These are phyloP conservation scores for Thaleichthys pacificus DNA, from an alignment of 2,797 vertebrate species.

Conservation along the genomic window DNA sequence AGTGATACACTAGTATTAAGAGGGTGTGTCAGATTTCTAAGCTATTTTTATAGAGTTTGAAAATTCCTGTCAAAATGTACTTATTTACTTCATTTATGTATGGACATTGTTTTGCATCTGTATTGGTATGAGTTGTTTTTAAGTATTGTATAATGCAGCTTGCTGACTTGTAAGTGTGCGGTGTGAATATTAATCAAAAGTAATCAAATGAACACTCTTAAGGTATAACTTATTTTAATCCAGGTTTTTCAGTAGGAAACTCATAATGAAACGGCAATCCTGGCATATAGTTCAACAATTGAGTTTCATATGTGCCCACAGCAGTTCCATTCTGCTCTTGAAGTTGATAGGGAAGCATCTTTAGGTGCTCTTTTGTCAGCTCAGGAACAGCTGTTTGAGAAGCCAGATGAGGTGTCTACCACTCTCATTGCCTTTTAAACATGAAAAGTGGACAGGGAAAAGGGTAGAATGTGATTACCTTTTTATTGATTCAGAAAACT, in stretches of 20 bases:
- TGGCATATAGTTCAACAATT: too few relatives aligned
- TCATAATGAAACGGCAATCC: not conserved
- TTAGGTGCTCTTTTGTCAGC: too few relatives aligned
- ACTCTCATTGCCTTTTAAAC: too few relatives aligned
- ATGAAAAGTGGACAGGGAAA: too few relatives aligned
- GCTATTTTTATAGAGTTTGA: slow-evolving; percentile 79
- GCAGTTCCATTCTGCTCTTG: too few relatives aligned
- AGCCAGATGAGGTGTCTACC: too few relatives aligned
- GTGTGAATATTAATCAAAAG: slow-evolving; percentile 13
- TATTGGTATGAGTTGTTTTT: slow-evolving; percentile 65
- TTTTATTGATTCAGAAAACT: slow-evolving; percentile 45
- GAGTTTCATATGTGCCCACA: too few relatives aligned
- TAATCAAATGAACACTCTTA: too few relatives aligned
- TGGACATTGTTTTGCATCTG: slow-evolving; percentile 64
- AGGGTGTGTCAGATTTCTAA: slow-evolving; percentile 76
- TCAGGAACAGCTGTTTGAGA: too few relatives aligned
- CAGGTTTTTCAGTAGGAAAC: slow-evolving; percentile 28
- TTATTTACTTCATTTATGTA: slow-evolving; percentile 49
- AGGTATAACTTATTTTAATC: not conserved
- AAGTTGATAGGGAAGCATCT: too few relatives aligned
- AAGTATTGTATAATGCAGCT: slow-evolving; percentile 62
- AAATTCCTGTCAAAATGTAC: slow-evolving; percentile 52
- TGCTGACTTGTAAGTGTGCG: slow-evolving; percentile 61
- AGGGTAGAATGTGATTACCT: too few relatives aligned
- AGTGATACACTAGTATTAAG: slow-evolving; percentile 72